These are phyloP conservation scores for Dermatemys mawii DNA, from an alignment of 2,113 vertebrate genomes.

Conservation along the genomic window DNA sequence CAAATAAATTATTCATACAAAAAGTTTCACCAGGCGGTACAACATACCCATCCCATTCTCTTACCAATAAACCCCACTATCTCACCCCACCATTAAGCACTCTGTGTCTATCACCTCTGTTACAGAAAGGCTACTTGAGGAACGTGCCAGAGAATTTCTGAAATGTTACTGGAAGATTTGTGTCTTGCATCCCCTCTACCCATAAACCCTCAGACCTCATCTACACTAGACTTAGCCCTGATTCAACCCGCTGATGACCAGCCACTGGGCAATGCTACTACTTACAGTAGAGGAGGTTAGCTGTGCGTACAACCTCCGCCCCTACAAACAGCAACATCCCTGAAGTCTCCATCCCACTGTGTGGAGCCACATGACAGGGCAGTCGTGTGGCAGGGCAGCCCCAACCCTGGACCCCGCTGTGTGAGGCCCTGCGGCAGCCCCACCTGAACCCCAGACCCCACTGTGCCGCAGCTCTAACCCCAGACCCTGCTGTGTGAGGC, in stretches of 20 bases:
- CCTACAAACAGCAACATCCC: not conserved
- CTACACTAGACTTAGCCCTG: not conserved
- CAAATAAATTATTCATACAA: not conserved
- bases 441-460: no score
- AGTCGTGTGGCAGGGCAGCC: no score
- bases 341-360: no score
- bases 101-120: not conserved
- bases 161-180: not conserved
- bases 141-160: conserved; percentile 28
- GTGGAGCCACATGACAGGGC: no score
- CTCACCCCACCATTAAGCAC: not conserved
- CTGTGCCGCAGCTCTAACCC: no score
- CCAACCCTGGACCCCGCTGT: no score
- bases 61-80: not conserved
- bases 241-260: conserved; percentile 18
- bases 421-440: no score
- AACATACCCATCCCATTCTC: not conserved
- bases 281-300: not conserved
- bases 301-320: not conserved
- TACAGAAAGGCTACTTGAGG: conserved; percentile 18
- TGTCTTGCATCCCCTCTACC: not conserved
- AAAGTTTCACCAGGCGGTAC: not conserved
- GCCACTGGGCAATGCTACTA: conserved; percentile 9
- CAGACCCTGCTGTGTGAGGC: no score
- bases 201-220: not conserved